Conservation (phyloP, 2,113 vertebrate genomes). For the Alligator sinensis region DNA sequence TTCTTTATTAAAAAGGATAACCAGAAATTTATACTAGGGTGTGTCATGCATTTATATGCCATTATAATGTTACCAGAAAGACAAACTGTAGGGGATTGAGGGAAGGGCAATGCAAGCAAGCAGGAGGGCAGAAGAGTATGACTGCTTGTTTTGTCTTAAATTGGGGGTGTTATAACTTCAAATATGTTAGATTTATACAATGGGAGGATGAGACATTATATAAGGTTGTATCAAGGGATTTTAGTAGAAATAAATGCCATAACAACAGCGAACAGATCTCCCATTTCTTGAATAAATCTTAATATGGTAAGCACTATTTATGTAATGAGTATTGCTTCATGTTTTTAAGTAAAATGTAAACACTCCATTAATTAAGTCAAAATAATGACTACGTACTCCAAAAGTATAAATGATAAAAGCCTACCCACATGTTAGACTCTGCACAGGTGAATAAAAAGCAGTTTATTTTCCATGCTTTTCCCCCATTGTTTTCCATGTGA, state of each 20-base stretch:
- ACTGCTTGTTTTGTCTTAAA: neutral
- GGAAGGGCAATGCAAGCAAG: neutral
- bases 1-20: constrained; percentile 6
- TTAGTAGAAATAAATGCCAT: neutral
- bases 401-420: neutral
- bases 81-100: no score
- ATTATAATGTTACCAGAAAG: neutral
- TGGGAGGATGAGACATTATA: neutral
- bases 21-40: neutral
- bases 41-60: neutral
- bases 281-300: neutral
- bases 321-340: neutral
- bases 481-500: neutral
- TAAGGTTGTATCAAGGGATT: neutral
- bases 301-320: neutral
- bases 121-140: neutral
- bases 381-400: neutral
- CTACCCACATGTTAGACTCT: neutral
- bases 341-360: neutral
- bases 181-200: neutral
- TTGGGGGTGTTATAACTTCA: neutral
- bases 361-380: neutral
- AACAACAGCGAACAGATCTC: neutral
- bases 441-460: neutral
- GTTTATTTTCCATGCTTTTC: neutral